Evolutionary conservation across 2,797 vertebrate species (phyloP), one percentile per base, ranked within the genome.

Genomic region (Liparis tanakae): DNA sequence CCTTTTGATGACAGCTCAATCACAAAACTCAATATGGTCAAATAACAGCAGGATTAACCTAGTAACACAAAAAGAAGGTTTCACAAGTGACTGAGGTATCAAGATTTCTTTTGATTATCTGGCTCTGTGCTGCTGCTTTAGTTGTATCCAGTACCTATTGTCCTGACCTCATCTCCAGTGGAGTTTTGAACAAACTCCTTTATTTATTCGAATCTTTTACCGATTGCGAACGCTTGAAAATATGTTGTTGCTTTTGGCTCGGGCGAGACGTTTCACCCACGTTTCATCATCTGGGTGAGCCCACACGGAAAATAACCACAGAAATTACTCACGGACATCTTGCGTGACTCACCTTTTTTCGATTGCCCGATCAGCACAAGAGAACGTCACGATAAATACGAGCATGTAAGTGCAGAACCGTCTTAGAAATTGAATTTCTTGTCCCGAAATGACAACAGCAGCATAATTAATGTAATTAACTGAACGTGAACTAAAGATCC

Each of bases 271-370:
- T 85, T 85, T 92, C 83, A 86, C 82, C 80, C 36, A 68, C 7
- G 56, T 87, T 86, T 86, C 85, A 78, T 77, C 78, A 74, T 74
- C 71, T 56, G 79, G 79, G 78, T 87, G 81, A 89, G 84, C 78
- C 85, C 76, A 84, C 82, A 87, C 67, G 92, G 91, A 94, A 94
- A 94, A 92, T 88, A 88, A 89, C 80, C 55, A 84, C 59, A 73
- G 80, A 84, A 81, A 90, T 93, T 89, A 87, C 85, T 92, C 79
- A 87, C 65, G 55, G 66, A 48, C 62, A 79, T 82, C 34, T 34
- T 25, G 70, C 7, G 72, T 93, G 94, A 94, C 88, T 93, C 93
- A 94, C 85, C 79, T 76, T 83, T 69, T 76, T 83, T 69, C 30
- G 43, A 82, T 84, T 78, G 87, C 78, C 71, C 78, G 83, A 85